Evolutionary conservation across 2,888 invertebrate species (phyloP).

Genomic region (Drosophila subquinaria): DNA sequence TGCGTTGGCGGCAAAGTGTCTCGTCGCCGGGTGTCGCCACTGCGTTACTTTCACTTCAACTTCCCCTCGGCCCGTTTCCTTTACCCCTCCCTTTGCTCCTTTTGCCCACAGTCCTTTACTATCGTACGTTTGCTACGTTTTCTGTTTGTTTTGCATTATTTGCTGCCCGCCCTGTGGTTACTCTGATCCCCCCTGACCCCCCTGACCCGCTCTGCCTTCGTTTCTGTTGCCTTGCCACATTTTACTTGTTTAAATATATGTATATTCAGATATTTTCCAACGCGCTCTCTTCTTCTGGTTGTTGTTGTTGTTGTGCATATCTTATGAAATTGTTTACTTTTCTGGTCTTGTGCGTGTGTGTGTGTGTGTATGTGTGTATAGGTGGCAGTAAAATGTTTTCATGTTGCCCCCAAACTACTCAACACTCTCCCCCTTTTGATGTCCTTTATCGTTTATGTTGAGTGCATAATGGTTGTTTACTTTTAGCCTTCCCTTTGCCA

Average conservation of each 20-base stretch:
- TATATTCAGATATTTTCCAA: constrained; percentile 77
- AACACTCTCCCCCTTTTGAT: constrained; percentile 38
- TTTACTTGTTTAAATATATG: constrained; percentile 39
- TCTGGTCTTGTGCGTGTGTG: constrained; percentile 36
- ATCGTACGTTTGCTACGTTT: constrained; percentile 47
- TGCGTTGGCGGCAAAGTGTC: constrained; percentile 81
- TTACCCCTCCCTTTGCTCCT: background rate
- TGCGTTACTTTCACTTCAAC: constrained; percentile 21
- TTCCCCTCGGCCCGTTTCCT: background rate
- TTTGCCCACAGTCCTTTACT: constrained; percentile 6
- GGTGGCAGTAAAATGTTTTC: constrained; percentile 70
- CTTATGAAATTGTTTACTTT: constrained; percentile 82
- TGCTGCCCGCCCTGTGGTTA: constrained; percentile 60
- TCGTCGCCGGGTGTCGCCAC: constrained; percentile 67
- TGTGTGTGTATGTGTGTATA: constrained; percentile 39
- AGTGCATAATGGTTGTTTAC: constrained; percentile 81
- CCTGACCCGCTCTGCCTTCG: constrained; percentile 23
- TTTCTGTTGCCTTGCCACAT: constrained; percentile 36
- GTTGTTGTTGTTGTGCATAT: constrained; percentile 62
- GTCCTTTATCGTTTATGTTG: constrained; percentile 61
- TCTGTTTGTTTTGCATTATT: constrained; percentile 80
- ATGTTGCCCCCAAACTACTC: constrained; percentile 65
- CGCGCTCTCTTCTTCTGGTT: constrained; percentile 11
- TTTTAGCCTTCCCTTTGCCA: constrained; percentile 62
- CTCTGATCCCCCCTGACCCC: constrained; percentile 14